Evolutionary conservation across 2,888 invertebrate genomes (phyloP).

Genomic region (Gymnocheta viridis): DNA sequence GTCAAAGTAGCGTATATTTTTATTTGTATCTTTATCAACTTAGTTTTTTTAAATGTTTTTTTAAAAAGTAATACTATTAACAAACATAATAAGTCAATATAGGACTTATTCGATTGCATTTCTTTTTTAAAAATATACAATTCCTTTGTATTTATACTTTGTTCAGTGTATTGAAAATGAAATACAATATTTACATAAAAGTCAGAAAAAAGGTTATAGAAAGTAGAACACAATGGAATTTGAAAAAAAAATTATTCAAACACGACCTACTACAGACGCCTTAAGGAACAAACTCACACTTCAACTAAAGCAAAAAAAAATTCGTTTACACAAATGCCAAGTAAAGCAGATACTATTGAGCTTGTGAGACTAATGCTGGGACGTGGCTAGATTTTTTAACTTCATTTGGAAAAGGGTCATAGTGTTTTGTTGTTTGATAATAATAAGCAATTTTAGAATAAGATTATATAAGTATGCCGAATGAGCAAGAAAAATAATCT

Average conservation of each 20-base stretch:
- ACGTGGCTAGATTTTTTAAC: not conserved
- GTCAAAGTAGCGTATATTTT: too few species aligned
- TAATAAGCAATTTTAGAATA: too few species aligned
- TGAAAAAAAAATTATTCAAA: constrained; percentile 9
- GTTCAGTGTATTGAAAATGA: constrained; percentile 41
- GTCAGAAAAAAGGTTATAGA: not conserved
- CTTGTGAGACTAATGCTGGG: not conserved
- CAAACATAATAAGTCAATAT: too few species aligned
- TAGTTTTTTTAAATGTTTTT: too few species aligned
- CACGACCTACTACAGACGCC: constrained; percentile 11
- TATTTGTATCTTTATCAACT: too few species aligned
- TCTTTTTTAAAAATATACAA: too few species aligned
- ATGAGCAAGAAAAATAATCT: too few species aligned
- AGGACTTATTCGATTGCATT: too few species aligned
- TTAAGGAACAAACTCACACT: constrained; percentile 6
- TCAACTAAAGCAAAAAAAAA: not conserved
- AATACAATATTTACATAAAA: constrained; percentile 42
- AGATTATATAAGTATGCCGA: too few species aligned
- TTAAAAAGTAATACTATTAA: too few species aligned
- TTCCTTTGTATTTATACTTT: too few species aligned
- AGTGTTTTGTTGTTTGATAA: too few species aligned
- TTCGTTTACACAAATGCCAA: not conserved
- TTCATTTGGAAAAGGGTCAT: not conserved
- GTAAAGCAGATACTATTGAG: not conserved
- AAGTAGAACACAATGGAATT: constrained; percentile 1